These are phyloP conservation scores for Ia io DNA, from an alignment of 2,113 vertebrate genomes.

Conservation along the genomic window DNA sequence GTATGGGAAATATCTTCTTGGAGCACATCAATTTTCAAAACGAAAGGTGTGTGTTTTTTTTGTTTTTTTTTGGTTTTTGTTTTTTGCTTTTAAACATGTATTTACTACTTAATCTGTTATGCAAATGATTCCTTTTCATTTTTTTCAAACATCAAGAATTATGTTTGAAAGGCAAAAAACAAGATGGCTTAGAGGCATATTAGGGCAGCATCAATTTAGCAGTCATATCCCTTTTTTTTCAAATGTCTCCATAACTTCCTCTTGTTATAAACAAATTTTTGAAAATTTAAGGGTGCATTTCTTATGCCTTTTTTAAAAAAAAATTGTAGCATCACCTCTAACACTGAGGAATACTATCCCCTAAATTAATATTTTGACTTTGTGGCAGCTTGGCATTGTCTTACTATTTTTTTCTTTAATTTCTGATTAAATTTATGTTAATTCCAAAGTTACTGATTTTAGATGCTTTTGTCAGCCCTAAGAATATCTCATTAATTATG, in stretches of 20 bases:
- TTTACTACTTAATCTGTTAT: background rate
- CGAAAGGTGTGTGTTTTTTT: background rate
- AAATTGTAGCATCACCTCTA: background rate
- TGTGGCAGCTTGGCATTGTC: background rate
- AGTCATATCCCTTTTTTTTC: background rate
- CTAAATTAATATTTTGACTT: background rate
- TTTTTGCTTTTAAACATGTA: background rate
- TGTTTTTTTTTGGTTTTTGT: background rate
- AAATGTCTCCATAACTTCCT: background rate
- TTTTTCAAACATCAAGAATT: background rate
- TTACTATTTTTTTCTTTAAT: background rate
- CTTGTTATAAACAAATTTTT: background rate
- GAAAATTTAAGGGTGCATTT: background rate
- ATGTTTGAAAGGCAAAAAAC: background rate
- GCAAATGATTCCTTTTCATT: background rate
- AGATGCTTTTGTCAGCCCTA: background rate
- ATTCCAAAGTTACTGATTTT: background rate
- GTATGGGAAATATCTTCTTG: background rate
- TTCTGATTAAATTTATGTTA: background rate
- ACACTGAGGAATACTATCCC: background rate
- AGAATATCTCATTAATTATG: background rate
- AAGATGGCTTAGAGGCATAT: background rate
- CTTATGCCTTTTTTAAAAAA: background rate
- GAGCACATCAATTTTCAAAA: conserved; percentile 16
- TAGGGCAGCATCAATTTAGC: background rate